A percentile compares a stretch with the other conserved stretches of the same genome.
phyloP scores from a whole-genome alignment of 2,797 vertebrate genomes.

The Ptychadena robeensis region DNA sequence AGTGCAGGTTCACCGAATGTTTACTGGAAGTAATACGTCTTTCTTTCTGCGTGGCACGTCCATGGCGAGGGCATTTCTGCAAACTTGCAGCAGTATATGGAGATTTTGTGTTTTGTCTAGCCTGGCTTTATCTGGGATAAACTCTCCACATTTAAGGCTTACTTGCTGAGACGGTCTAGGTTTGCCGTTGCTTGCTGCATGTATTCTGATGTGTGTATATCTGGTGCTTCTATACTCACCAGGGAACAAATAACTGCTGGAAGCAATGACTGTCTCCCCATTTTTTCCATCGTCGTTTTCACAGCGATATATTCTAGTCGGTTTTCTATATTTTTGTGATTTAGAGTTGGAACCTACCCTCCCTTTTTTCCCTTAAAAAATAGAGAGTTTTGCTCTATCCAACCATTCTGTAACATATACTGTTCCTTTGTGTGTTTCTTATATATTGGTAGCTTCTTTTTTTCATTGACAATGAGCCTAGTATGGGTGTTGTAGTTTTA shows the following conservation, averaged over 20 bases:
- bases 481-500: neutral
- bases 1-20: neutral
- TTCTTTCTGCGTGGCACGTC: neutral
- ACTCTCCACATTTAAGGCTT: neutral
- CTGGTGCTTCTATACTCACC: neutral
- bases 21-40: neutral
- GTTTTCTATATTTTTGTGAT: neutral
- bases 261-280: neutral
- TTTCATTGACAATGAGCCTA: neutral
- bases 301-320: neutral
- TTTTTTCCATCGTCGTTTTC: neutral
- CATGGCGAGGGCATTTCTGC: neutral
- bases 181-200: neutral
- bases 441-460: neutral
- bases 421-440: no score
- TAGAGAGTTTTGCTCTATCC: no score
- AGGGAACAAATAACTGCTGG: neutral
- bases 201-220: neutral
- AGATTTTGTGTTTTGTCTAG: neutral
- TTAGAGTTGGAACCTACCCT: neutral
- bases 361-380: neutral
- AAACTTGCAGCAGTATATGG: neutral
- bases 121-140: neutral
- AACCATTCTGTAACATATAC: no score
- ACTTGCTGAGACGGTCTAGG: neutral